Evolutionary conservation across 2,797 vertebrate genomes (phyloP), one percentile per base, ranked within the genome.

Genomic region (Odontamblyopus rebecca): DNA sequence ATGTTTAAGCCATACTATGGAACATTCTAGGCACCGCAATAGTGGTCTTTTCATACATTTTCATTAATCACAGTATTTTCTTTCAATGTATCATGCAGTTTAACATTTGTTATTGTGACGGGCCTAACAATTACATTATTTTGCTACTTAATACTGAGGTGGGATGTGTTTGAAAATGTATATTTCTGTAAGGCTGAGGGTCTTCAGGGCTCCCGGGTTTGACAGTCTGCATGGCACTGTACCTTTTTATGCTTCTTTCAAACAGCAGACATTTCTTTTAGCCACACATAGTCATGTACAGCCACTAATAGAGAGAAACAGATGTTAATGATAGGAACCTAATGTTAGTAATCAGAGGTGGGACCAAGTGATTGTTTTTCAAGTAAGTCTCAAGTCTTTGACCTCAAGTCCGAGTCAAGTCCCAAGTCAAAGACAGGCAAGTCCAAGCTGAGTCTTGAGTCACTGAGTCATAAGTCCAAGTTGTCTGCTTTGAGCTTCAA

Each of bases 281-380:
- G 77, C 94, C 93, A 68, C 93, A 94, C 93, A 94, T 94, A 53
- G 93, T 93, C 73, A 94, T 69, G 78, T 86, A 93, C 64, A 94
- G 90, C 93, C 93, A 94, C 94, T 94, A 69, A 16, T 16, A 72
- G 65, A 2, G 19, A 2, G 8, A 77, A 19, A 73, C 26, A 30
- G 19, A 53, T 50, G 38, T 18, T 64, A 41, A n/a, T 41, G 53
- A 67, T 87, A 61, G 82, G 68, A 72, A 62, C 1, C 35, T 26
- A 35, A 23, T 23, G 23, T 23, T 23, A 23, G 23, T 23, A 23
- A 23, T 23, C 23, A 23, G 23, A 23, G 23, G 23, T 23, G 23
- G 23, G 23, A 23, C 23, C 23, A 23, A 23, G 23, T 23, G 23
- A 23, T 23, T 23, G 23, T 23, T 23, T 23, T 23, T 23, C 23